phyloP scores from a whole-genome alignment of 2,113 vertebrate species.

The Elaphurus davidianus region DNA sequence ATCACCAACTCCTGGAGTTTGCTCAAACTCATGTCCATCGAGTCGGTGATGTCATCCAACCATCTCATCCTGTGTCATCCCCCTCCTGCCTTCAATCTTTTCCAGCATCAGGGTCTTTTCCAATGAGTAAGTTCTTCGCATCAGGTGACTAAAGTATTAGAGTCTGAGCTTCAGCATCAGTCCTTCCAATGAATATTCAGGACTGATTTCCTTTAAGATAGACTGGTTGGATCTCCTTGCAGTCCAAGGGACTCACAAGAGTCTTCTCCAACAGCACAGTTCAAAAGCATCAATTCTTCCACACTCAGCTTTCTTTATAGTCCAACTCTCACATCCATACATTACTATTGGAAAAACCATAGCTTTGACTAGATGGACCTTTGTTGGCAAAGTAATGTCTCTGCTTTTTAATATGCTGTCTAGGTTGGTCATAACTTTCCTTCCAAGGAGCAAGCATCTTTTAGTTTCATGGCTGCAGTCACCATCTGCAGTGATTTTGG shows the following conservation, averaged over 20 bases:
- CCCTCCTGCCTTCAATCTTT: neutral
- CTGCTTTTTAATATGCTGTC: neutral
- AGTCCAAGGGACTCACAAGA: neutral
- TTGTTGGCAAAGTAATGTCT: neutral
- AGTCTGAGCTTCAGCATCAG: neutral
- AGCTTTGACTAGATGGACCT: neutral
- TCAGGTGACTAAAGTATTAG: neutral
- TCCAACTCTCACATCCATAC: neutral
- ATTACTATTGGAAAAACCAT: neutral
- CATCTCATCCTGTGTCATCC: neutral
- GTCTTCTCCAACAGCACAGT: neutral
- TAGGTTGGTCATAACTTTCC: neutral
- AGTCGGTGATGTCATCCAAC: neutral
- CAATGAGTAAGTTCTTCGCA: neutral
- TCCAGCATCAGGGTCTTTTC: neutral
- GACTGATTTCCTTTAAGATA: neutral
- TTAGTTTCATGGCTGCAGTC: neutral
- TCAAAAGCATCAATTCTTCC: neutral
- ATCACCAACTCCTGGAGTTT: neutral
- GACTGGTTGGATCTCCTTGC: neutral
- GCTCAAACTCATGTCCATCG: neutral
- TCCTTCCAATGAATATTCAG: neutral
- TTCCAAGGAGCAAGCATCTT: neutral
- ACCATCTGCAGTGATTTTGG: neutral
- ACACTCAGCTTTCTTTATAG: neutral